Conservation (phyloP, 2,113 vertebrate genomes). For the Notarius lentiginosus region DNA sequence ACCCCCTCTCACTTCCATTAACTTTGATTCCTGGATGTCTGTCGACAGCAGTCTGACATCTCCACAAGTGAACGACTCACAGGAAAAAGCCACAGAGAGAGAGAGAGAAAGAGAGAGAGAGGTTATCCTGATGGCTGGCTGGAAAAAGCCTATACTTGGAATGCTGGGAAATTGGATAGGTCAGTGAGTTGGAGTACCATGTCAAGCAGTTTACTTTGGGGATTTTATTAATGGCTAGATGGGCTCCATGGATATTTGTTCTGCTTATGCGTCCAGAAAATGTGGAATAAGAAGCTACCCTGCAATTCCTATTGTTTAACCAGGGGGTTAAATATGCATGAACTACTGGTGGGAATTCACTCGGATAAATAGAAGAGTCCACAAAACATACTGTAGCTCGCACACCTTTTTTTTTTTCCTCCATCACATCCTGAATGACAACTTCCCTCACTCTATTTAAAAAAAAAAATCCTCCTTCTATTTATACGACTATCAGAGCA, state of each 20-base stretch:
- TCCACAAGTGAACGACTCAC: constrained; percentile 51
- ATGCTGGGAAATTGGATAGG: constrained; percentile 54
- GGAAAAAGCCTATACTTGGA: constrained; percentile 34
- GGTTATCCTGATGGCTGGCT: constrained; percentile 26
- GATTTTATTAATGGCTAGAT: constrained; percentile 65
- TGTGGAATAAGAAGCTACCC: constrained; percentile 51
- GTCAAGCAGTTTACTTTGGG: constrained; percentile 57
- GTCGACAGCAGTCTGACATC: constrained; percentile 56
- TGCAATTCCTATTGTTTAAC: constrained; percentile 56
- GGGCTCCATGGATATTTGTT: constrained; percentile 59
- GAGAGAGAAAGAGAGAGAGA: constrained; percentile 14
- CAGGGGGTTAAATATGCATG: constrained; percentile 61
- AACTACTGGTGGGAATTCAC: constrained; percentile 40
- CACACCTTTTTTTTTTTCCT: neutral
- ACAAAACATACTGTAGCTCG: neutral
- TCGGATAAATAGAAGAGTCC: constrained; percentile 36
- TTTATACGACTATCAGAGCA: constrained; percentile 21
- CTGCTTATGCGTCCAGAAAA: constrained; percentile 61
- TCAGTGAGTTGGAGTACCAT: constrained; percentile 52
- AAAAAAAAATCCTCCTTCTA: neutral
- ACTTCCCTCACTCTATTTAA: neutral
- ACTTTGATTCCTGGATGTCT: constrained; percentile 64
- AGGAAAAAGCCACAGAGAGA: neutral
- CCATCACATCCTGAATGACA: neutral
- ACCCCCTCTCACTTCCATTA: constrained; percentile 67